A percentile compares a stretch with the other conserved stretches of the same genome.
Evolutionary conservation across 2,113 vertebrate genomes (phyloP).

Genomic region (Centropus bengalensis): DNA sequence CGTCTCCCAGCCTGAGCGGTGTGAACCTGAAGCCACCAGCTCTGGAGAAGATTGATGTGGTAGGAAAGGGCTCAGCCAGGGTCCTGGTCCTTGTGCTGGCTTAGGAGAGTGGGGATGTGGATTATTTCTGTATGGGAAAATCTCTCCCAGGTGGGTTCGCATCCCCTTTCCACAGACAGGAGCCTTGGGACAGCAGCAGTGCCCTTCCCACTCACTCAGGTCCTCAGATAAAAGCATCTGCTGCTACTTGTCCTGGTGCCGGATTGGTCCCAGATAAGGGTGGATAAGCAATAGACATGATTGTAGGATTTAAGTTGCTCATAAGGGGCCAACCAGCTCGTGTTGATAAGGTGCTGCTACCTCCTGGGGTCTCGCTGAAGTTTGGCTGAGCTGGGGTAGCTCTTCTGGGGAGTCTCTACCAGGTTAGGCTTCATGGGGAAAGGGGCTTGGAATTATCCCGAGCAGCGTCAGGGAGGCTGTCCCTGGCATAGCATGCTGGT

Average conservation of each 20-base stretch:
- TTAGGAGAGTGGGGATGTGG: accelerated
- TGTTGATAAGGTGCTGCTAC: not conserved
- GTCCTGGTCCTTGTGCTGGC: accelerated
- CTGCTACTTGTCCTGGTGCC: not conserved
- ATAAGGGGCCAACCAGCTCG: not conserved
- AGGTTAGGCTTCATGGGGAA: not conserved
- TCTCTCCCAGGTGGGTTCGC: not conserved
- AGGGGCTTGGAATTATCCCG: not conserved
- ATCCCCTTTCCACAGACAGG: accelerated
- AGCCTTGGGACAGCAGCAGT: not conserved
- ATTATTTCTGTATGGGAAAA: not conserved
- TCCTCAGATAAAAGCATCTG: not conserved
- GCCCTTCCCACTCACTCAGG: not conserved
- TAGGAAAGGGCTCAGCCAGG: not conserved
- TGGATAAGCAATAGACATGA: accelerated
- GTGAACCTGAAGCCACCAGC: not conserved
- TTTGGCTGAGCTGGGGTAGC: not conserved
- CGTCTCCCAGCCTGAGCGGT: not conserved
- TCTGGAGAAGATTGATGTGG: not conserved
- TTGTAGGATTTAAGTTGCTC: not conserved
- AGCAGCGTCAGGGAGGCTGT: not conserved
- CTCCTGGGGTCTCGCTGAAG: not conserved
- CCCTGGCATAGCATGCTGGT: not conserved
- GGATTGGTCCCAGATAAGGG: not conserved
- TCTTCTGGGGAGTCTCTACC: not conserved